Evolutionary conservation across 1,140 invertebrate genomes (phyloP), one percentile per base, ranked within the genome.

Genomic region (Olivierus martensii): DNA sequence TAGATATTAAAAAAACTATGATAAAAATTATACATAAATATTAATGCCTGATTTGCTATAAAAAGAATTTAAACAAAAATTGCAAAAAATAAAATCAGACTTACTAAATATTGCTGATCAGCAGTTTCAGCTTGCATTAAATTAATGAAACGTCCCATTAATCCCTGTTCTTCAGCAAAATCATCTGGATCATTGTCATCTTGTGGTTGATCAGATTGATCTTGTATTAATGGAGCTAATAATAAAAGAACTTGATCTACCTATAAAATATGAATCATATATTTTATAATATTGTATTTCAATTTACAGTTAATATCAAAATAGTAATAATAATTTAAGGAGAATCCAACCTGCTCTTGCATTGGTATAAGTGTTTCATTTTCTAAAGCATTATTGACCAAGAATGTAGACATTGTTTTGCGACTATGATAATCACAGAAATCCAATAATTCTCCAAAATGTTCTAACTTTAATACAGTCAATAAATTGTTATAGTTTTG

Each of bases 401-500:
- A 75, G 67, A 91, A 91, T 18, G 85, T 79, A 18, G 87, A 86
- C 57, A 98, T 77, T 21, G 82, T 74, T 66, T 90, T 89, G 51
- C 91, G 71, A 0, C 91, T 93, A 39, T 82, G 78, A 59, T 86
- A 91, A 70, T 96, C 90, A 64, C 98, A 83, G 63, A 87, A 84
- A 22, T 84, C 78, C 59, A 97, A 78, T 10, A 97, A 70, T 4
- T 82, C 81, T 9, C 81, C 80, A 65, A 86, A 98, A 71, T 92
- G 80, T 61, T 84, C 77, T 49, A 95, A 68, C 52, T 74, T 63
- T 9, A 79, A 61, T 2, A 97, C 77, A 0, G 83, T 87, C 18
- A 95, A 72, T 12, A 95, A 79, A 67, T 96, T 87, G 66, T 91
- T 92, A 67, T 96, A 98, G 63, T 86, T 83, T 65, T 97, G 90